Base-by-base conservation (phyloP, 2,888 invertebrate genomes). In the Bombylius major region DNA sequence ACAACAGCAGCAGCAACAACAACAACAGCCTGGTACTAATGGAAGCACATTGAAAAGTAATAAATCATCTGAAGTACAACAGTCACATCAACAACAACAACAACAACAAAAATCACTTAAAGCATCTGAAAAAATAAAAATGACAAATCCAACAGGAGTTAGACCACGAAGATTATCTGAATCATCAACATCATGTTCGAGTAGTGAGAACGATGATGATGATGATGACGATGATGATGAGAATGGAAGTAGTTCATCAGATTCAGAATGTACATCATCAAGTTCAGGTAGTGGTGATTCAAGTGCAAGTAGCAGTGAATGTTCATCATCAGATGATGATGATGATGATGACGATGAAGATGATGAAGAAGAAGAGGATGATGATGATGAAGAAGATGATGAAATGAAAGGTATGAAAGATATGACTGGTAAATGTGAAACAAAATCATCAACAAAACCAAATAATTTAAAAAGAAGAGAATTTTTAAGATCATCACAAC, bases 181-280 rank as follows among this genome's bases (percentile, higher is more conserved):
- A 57, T 61, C 72, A 51, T 71, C 72, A 8, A 69, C 73, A 3
- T 66, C 72, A 0, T 70, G 69, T 56, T 69, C 73, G 5, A 71
- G 72, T 9, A 73, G 70, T 58, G 73, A 72, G 6, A 72, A 72
- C 56, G 72, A 71, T 36, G 70, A 70, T 52, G 70, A 71, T 23
- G 70, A 70, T 14, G 68, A 66, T 48, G 69, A 69, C 14, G 57
- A 69, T 39, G 70, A 71, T 39, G 66, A 68, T 51, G 65, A 67
- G 36, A 68, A 71, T 54, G 69, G 69, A 48, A 69, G 68, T 54
- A 70, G 70, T 32, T 69, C 67, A 3, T 66, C 70, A 8, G 70
- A 70, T 13, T 70, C 69, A 50, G 69, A 71, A 4, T 70, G 70
- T 11, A 56, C 59, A 56, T 71, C 71, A 4, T 72, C 73, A 3